Conservation (phyloP, 2,113 vertebrate species). For the Cinclus mexicanus region DNA sequence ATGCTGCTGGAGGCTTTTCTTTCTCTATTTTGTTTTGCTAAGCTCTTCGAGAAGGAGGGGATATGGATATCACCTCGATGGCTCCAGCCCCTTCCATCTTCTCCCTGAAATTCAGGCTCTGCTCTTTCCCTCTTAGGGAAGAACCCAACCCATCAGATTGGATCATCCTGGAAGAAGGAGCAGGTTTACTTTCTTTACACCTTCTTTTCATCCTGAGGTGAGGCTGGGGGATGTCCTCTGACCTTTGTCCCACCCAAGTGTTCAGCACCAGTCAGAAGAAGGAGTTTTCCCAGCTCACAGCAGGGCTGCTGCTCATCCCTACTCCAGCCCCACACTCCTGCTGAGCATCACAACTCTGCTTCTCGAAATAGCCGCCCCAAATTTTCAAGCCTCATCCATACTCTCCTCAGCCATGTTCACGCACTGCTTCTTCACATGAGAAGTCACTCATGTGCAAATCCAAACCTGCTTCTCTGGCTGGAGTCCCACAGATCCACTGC, state of each 20-base stretch:
- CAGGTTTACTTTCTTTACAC: neutral
- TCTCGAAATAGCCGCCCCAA: neutral
- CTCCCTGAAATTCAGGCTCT: neutral
- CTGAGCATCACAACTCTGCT: neutral
- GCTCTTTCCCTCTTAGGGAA: neutral
- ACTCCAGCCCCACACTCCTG: neutral
- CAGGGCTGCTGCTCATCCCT: neutral
- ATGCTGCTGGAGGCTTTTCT: slow-evolving; percentile 32
- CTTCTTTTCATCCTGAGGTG: neutral
- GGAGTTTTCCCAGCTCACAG: neutral
- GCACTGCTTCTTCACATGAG: neutral
- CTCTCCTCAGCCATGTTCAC: neutral
- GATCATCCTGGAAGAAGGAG: neutral
- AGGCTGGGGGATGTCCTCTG: neutral
- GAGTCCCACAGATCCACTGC: neutral
- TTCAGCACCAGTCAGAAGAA: neutral
- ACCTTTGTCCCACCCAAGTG: neutral
- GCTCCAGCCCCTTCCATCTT: neutral
- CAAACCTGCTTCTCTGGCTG: neutral
- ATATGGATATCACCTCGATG: accelerated
- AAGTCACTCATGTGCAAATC: accelerated
- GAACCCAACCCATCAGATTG: neutral
- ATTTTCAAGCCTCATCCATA: neutral
- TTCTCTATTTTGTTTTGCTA: slow-evolving; percentile 57
- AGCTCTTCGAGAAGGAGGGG: neutral